Evolutionary conservation across 2,888 invertebrate species (phyloP).

Genomic region (Glyphotaelius pellucidus): DNA sequence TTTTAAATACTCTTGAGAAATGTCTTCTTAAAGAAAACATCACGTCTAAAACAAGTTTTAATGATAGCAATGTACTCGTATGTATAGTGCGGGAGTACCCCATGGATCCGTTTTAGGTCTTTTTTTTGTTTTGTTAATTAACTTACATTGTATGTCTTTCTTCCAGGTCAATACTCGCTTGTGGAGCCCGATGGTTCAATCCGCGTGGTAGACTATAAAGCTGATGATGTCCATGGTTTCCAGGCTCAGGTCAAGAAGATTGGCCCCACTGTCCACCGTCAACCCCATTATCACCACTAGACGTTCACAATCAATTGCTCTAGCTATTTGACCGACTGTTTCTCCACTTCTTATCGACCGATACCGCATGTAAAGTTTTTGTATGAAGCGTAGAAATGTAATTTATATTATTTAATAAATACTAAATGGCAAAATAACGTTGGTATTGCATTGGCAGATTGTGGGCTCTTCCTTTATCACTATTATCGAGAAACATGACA

Average conservation of each 20-base stretch:
- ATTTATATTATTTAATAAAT: background rate
- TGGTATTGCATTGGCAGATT: no score
- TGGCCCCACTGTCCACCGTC: constrained; percentile 61
- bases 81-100: background rate
- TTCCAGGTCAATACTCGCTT: constrained; percentile 63
- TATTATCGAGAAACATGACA: no score
- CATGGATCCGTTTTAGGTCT: background rate
- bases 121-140: background rate
- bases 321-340: background rate
- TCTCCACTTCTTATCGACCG: background rate
- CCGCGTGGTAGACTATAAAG: constrained; percentile 64
- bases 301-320: background rate
- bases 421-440: background rate
- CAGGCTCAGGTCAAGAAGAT: constrained; percentile 65
- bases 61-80: no score
- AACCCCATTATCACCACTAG: constrained; percentile 41
- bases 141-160: background rate
- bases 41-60: no score
- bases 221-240: constrained; percentile 65
- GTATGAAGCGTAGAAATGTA: background rate
- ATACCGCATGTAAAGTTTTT: background rate
- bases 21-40: no score
- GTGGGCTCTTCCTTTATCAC: no score
- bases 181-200: constrained; percentile 65
- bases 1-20: no score